Conservation (phyloP, 2,888 invertebrate species). For the Dicycla oo region DNA sequence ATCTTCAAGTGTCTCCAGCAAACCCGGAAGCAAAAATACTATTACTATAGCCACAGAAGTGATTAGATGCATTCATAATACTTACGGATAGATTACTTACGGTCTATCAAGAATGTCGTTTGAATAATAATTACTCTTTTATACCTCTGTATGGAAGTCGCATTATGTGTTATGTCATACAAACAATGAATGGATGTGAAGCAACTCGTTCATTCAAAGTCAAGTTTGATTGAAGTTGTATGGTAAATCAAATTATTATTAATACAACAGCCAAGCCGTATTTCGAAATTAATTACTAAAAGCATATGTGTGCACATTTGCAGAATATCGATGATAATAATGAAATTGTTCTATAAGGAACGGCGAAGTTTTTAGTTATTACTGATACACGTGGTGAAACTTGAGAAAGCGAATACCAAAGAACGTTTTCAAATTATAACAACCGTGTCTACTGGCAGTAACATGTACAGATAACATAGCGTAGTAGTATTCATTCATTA, state of each 20-base stretch:
- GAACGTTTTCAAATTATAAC: not conserved
- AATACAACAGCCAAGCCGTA: not conserved
- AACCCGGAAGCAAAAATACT: not conserved
- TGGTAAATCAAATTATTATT: not conserved
- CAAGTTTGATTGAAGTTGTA: constrained; percentile 25
- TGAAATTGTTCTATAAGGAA: not conserved
- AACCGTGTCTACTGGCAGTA: not conserved
- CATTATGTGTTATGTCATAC: constrained; percentile 32
- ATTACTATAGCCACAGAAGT: not conserved
- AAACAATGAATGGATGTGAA: constrained; percentile 44
- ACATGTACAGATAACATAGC: not conserved
- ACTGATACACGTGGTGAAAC: not conserved
- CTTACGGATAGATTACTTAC: constrained; percentile 10
- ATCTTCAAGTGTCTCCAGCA: not conserved
- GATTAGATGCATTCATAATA: constrained; percentile 11
- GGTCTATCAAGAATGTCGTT: not conserved
- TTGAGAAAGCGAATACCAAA: not conserved
- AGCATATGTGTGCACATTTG: not conserved
- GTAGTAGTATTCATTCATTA: not conserved
- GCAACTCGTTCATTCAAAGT: constrained; percentile 25
- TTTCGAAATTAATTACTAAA: not conserved
- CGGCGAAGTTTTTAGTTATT: not conserved
- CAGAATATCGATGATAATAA: not conserved
- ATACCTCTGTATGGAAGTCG: constrained; percentile 7
- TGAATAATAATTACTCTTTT: constrained; percentile 49